These are phyloP conservation scores for Pongo pygmaeus DNA, from an alignment of 2,113 vertebrate species.

Conservation along the genomic window DNA sequence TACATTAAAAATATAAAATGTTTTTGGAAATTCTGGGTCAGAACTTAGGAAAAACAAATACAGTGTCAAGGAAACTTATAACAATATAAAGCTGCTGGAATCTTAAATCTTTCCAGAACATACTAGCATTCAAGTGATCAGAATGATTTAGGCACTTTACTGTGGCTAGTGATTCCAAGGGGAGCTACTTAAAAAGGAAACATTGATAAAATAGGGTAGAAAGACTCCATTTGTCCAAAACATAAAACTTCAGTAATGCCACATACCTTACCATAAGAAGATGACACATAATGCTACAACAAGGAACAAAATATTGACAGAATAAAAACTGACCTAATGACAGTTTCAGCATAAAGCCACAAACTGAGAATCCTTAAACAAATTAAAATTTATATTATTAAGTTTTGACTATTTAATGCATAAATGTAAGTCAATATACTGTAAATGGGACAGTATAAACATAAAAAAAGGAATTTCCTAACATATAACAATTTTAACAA, in stretches of 20 bases:
- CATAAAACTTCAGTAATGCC: background rate
- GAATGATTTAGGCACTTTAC: background rate
- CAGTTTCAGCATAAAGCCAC: background rate
- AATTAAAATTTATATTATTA: background rate
- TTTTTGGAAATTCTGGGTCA: background rate
- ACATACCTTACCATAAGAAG: background rate
- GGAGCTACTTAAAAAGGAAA: background rate
- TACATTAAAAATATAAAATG: background rate
- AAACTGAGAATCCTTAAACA: background rate
- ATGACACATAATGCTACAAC: background rate
- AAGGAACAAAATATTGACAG: background rate
- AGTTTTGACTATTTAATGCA: background rate
- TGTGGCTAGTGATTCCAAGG: background rate
- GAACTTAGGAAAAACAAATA: background rate
- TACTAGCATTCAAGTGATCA: background rate
- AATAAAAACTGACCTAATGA: background rate
- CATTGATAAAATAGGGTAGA: background rate
- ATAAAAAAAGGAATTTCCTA: background rate
- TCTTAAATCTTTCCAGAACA: background rate
- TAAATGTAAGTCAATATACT: background rate
- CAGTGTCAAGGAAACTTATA: background rate
- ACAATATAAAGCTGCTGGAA: background rate
- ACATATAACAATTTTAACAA: background rate
- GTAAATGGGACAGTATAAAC: background rate
- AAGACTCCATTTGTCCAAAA: background rate